Percentiles rank a stretch among this genome's conserved stretches.
Evolutionary conservation across 2,797 vertebrate species (phyloP).

Genomic region (Periparus ater): DNA sequence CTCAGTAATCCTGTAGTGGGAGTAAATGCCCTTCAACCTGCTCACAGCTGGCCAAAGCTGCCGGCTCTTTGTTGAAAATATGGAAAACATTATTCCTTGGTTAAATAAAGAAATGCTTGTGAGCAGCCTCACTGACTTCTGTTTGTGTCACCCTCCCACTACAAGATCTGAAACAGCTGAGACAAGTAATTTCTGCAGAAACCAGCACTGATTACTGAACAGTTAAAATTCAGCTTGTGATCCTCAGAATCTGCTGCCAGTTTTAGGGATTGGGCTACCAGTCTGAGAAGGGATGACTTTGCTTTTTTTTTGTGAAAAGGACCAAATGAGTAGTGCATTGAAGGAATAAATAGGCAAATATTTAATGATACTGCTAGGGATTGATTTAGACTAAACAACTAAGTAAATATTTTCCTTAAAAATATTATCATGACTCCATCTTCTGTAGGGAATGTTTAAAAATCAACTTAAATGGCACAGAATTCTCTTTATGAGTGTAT

Average conservation of each 20-base stretch:
- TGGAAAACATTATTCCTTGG: not conserved
- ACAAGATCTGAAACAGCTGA: not conserved
- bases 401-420: not conserved
- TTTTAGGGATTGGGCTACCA: not conserved
- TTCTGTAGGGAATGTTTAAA: not conserved
- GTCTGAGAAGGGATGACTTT: not conserved
- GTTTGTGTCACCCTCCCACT: not conserved
- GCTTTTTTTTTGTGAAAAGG: not conserved
- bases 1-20: not conserved
- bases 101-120: not conserved
- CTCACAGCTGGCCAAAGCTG: not conserved
- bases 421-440: not conserved
- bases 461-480: not conserved
- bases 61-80: not conserved
- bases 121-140: not conserved
- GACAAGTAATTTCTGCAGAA: not conserved
- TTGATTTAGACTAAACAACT: not conserved
- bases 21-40: not conserved
- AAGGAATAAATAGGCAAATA: not conserved
- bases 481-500: not conserved
- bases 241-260: not conserved
- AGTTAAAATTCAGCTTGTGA: not conserved
- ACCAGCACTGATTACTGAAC: not conserved
- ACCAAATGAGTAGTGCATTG: not conserved
- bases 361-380: not conserved